Evolutionary conservation across 1,140 invertebrate species (phyloP).

Genomic region (Nixonia krombeini): DNA sequence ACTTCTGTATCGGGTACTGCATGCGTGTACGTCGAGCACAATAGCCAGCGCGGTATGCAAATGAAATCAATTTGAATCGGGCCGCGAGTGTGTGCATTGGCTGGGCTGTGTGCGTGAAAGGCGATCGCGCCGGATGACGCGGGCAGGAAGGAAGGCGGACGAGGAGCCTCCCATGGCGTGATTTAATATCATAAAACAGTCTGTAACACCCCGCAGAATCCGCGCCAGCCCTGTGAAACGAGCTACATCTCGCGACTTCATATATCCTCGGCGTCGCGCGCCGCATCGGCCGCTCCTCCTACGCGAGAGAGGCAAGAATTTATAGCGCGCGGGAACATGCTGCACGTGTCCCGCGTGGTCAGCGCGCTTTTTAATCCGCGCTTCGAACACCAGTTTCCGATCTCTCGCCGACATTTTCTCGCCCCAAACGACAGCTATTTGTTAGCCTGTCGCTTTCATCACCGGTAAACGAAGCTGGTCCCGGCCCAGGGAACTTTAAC

Average conservation of each 20-base stretch:
- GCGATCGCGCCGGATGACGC: neutral
- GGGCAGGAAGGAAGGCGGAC: conserved; percentile 11
- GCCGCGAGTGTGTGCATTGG: too few relatives aligned
- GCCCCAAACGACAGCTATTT: too few relatives aligned
- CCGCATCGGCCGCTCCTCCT: neutral
- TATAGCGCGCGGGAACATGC: neutral
- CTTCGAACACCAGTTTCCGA: too few relatives aligned
- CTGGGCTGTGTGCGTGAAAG: neutral
- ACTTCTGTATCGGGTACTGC: conserved; percentile 1
- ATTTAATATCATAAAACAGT: conserved; percentile 57
- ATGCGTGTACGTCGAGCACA: neutral
- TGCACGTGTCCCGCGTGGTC: neutral
- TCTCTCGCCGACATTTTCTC: too few relatives aligned
- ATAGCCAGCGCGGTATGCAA: conserved; percentile 28
- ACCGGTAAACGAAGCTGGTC: too few relatives aligned
- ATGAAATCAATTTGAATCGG: conserved; percentile 47
- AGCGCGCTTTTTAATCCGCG: neutral
- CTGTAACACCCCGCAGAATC: conserved; percentile 52
- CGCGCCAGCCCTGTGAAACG: conserved; percentile 15
- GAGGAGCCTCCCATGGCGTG: conserved; percentile 19
- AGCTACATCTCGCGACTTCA: conserved; percentile 2
- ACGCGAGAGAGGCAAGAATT: neutral
- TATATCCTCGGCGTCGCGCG: too few relatives aligned
- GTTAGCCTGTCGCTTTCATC: too few relatives aligned
- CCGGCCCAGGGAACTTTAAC: too few relatives aligned